Percentiles rank a stretch among this genome's conserved stretches.
Evolutionary conservation across 2,113 vertebrate species (phyloP).

Genomic region (Peucedramus taeniatus): DNA sequence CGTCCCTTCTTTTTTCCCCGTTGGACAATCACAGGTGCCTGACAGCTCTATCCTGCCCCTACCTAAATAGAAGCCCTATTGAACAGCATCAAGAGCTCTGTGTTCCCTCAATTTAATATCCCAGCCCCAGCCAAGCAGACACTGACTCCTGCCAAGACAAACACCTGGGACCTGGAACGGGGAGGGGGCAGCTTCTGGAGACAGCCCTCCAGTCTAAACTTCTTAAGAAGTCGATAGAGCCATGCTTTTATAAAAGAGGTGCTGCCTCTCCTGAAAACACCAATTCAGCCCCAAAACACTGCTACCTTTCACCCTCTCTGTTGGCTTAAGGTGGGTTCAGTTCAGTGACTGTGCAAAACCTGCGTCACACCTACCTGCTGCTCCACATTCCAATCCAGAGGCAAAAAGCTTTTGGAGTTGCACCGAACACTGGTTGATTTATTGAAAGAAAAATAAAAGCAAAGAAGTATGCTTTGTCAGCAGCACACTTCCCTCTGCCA

Average conservation of each 20-base stretch:
- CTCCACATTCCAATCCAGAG: slow-evolving; percentile 50
- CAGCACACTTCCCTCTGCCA: not conserved
- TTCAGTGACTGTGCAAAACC: slow-evolving; percentile 80
- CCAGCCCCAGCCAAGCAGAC: slow-evolving; percentile 85
- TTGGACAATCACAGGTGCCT: slow-evolving; percentile 80
- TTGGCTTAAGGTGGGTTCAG: slow-evolving; percentile 90
- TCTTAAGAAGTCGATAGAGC: slow-evolving; percentile 87
- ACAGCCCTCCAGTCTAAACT: slow-evolving; percentile 88
- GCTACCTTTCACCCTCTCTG: slow-evolving; percentile 88
- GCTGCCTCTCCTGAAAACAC: slow-evolving; percentile 76
- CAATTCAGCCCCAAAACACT: slow-evolving; percentile 82
- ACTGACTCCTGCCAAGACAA: slow-evolving; percentile 86
- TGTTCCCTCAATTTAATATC: slow-evolving; percentile 88
- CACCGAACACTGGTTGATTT: slow-evolving; percentile 69
- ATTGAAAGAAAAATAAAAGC: slow-evolving; percentile 47
- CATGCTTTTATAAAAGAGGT: slow-evolving; percentile 77
- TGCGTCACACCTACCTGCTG: slow-evolving; percentile 91
- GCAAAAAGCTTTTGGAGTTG: not conserved
- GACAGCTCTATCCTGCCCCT: slow-evolving; percentile 61
- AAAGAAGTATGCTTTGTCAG: slow-evolving; percentile 16
- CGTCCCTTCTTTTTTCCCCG: not conserved
- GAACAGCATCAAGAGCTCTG: slow-evolving; percentile 87
- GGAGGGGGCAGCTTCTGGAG: slow-evolving; percentile 79
- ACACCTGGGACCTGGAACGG: slow-evolving; percentile 83
- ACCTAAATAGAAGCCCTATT: slow-evolving; percentile 76